phyloP scores from a whole-genome alignment of 2,113 vertebrate species.

The Perca schrenkii region DNA sequence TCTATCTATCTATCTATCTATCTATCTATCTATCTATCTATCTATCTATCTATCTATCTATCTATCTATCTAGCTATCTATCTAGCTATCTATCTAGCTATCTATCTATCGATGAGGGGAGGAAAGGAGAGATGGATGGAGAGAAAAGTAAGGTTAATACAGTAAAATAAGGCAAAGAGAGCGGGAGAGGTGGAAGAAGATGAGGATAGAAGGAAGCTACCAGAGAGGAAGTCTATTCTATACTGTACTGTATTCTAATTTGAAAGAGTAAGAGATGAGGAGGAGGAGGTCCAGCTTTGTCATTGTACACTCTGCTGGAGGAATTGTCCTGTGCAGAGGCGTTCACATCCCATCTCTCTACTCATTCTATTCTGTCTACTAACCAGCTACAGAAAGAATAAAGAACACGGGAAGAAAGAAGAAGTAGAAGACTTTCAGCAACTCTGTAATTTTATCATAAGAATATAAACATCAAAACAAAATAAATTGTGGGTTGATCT shows the following conservation, averaged over 20 bases:
- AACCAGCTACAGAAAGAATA: neutral
- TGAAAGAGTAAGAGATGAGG: slow-evolving; percentile 2
- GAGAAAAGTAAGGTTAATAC: too few species aligned
- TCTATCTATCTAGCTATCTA: too few species aligned
- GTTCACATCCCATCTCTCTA: slow-evolving; percentile 25
- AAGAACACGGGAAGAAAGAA: neutral
- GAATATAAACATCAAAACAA: neutral
- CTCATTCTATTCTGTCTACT: neutral
- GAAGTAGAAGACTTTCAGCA: neutral
- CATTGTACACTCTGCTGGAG: neutral
- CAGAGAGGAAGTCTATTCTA: neutral
- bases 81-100: too few species aligned
- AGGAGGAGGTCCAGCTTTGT: slow-evolving; percentile 32
- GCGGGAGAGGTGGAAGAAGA: neutral
- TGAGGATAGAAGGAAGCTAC: neutral
- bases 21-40: too few species aligned
- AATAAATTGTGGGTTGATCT: neutral
- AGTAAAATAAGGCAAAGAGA: too few species aligned
- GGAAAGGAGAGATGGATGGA: too few species aligned
- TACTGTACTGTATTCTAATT: neutral
- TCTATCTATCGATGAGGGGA: too few species aligned
- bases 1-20: too few species aligned
- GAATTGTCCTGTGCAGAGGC: slow-evolving; percentile 1
- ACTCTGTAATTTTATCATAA: neutral
- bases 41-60: too few species aligned